Percentiles rank a stretch among this genome's conserved stretches.
Conservation (phyloP, 2,888 invertebrate species). For the Machimus rusticus region DNA sequence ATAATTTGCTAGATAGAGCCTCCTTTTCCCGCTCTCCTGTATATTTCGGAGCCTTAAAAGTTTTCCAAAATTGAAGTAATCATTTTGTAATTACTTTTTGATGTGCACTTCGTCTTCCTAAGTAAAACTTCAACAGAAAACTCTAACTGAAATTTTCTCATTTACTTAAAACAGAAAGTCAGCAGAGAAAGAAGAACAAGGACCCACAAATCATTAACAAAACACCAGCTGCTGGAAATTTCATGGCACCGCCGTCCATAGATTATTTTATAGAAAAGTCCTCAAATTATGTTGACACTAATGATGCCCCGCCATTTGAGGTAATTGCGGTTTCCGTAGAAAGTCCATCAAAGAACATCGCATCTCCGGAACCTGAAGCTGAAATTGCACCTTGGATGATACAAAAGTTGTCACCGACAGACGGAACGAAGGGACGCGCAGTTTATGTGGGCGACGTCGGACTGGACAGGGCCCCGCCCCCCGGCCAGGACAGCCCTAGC, state of each 20-base stretch:
- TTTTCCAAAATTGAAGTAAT: not conserved
- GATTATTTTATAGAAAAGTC: slow-evolving; percentile 47
- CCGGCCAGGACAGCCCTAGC: not conserved
- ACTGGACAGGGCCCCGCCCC: not conserved
- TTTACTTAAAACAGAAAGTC: slow-evolving; percentile 5
- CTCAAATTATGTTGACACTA: slow-evolving; percentile 43
- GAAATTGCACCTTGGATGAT: slow-evolving; percentile 15
- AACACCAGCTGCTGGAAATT: slow-evolving; percentile 4
- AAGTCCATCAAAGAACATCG: slow-evolving; percentile 33
- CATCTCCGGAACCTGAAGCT: slow-evolving; percentile 11
- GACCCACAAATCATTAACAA: not conserved
- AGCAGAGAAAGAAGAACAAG: not conserved
- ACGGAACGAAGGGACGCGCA: not conserved
- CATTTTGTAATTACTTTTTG: not conserved
- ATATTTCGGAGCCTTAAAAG: not conserved
- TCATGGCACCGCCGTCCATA: slow-evolving; percentile 44
- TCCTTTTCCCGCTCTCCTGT: no score
- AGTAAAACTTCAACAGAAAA: not conserved
- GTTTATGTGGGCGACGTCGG: not conserved
- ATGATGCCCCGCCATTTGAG: slow-evolving; percentile 40
- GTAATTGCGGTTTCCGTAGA: slow-evolving; percentile 45
- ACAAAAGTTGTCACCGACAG: slow-evolving; percentile 24
- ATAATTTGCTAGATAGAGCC: no score
- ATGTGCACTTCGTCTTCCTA: not conserved
- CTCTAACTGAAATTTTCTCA: not conserved